Conservation (phyloP, 2,888 invertebrate species). For the Cantharis rustica region DNA sequence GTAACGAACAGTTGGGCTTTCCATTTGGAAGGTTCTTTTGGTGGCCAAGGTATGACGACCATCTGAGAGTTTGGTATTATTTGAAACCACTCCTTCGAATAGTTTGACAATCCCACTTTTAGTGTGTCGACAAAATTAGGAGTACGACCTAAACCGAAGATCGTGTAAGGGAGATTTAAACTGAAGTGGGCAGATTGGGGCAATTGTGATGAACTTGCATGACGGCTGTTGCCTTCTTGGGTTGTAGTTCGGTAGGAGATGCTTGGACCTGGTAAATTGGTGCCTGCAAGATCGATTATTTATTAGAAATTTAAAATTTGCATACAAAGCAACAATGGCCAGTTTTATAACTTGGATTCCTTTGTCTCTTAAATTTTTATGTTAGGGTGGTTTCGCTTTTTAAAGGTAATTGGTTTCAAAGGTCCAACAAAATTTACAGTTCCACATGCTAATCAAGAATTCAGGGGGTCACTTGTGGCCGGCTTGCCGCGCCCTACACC, state of each 20-base stretch:
- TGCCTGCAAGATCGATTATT: slow-evolving; percentile 56
- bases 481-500: no score
- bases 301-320: slow-evolving; percentile 36
- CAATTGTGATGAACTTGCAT: slow-evolving; percentile 84
- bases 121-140: slow-evolving; percentile 96
- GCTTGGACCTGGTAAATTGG: slow-evolving; percentile 90
- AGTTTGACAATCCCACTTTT: slow-evolving; percentile 76
- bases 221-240: slow-evolving; percentile 81
- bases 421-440: no score
- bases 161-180: slow-evolving; percentile 92
- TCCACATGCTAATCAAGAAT: no score
- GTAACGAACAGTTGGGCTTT: slow-evolving; percentile 91
- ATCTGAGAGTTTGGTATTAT: slow-evolving; percentile 98
- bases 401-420: no score
- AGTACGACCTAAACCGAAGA: slow-evolving; percentile 96
- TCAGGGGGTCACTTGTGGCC: no score
- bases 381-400: background rate
- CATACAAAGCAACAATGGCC: background rate
- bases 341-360: background rate
- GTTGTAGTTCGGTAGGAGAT: slow-evolving; percentile 86
- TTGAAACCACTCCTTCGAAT: slow-evolving; percentile 80
- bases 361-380: background rate
- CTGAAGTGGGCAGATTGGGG: slow-evolving; percentile 92
- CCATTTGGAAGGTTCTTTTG: slow-evolving; percentile 79
- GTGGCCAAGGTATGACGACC: slow-evolving; percentile 89